Percentiles rank a stretch among this genome's conserved stretches.
Evolutionary conservation across 2,797 vertebrate species (phyloP).

Genomic region (Pelochelys cantorii): DNA sequence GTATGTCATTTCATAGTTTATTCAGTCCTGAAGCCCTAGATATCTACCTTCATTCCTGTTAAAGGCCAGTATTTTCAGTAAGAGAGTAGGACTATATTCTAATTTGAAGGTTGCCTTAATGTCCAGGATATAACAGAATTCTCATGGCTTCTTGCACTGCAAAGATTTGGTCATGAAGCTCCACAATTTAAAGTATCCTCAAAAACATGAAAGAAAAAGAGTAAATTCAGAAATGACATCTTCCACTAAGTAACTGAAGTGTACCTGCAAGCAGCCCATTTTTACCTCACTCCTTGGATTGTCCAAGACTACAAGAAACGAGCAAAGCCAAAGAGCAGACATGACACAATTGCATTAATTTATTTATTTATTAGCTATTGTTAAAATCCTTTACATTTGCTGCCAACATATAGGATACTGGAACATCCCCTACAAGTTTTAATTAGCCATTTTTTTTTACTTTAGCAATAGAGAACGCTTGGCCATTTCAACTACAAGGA

Average conservation of each 20-base stretch:
- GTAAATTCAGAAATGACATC: background rate
- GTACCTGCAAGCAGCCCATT: background rate
- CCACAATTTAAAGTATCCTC: background rate
- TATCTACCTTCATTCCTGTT: background rate
- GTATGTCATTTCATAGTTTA: background rate
- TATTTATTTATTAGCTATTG: background rate
- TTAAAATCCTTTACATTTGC: background rate
- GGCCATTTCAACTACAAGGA: background rate
- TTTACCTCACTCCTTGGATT: background rate
- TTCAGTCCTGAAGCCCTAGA: background rate
- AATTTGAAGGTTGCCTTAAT: background rate
- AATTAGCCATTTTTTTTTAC: background rate
- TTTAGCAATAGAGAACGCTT: background rate
- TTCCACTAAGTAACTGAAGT: background rate
- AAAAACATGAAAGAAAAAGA: background rate
- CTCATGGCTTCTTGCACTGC: background rate
- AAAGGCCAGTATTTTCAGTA: background rate
- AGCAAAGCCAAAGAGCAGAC: background rate
- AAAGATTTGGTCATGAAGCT: background rate
- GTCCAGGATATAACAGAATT: background rate
- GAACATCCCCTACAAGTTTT: background rate
- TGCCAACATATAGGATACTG: background rate
- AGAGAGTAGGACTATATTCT: background rate
- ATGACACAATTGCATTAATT: background rate
- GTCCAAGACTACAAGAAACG: background rate